A percentile compares a stretch with the other conserved stretches of the same genome.
Conservation (phyloP, 2,797 vertebrate species). For the Telmatherina bonti region DNA sequence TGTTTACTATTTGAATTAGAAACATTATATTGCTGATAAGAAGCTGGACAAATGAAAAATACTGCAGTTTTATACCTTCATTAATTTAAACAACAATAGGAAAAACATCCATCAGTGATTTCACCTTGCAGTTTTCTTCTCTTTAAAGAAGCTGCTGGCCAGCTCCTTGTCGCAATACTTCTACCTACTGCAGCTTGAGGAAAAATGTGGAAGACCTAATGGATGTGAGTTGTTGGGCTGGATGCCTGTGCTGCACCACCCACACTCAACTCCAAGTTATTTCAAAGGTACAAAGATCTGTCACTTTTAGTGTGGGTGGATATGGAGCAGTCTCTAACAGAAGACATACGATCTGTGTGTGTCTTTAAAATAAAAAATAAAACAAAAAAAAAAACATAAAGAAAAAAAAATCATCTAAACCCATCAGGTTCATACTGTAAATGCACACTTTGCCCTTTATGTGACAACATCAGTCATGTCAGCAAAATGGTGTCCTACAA, state of each 20-base stretch:
- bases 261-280: conserved; percentile 32
- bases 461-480: conserved; percentile 1
- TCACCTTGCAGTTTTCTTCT: neutral
- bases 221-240: conserved; percentile 9
- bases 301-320: conserved; percentile 51
- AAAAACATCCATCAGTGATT: too few relatives aligned
- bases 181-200: neutral
- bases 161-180: neutral
- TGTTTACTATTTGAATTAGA: neutral
- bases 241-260: conserved; percentile 45
- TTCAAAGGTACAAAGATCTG: conserved; percentile 47
- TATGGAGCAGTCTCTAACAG: conserved; percentile 30
- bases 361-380: conserved; percentile 3
- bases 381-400: too few relatives aligned
- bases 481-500: neutral
- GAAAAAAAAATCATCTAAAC: neutral
- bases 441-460: neutral
- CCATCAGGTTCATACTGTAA: conserved; percentile 4
- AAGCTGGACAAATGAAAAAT: too few relatives aligned
- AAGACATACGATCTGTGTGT: conserved; percentile 26
- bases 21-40: too few relatives aligned
- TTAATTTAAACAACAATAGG: too few relatives aligned
- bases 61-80: too few relatives aligned
- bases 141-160: neutral
- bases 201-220: conserved; percentile 20